phyloP scores from a whole-genome alignment of 2,888 invertebrate species.

The Synanthedon tipuliformis region DNA sequence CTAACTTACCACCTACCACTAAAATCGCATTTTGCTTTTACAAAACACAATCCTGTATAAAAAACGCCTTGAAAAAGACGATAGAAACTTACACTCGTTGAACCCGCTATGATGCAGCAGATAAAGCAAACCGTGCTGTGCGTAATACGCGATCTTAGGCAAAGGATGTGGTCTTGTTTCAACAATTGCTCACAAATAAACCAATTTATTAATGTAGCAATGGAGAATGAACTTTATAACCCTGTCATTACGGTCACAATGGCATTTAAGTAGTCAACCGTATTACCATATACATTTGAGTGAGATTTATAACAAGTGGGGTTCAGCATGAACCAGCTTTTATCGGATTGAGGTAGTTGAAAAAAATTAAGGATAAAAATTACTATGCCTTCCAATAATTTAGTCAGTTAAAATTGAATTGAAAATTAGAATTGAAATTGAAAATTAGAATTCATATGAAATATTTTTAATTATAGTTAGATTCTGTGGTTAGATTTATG shows the following conservation, averaged over 20 bases:
- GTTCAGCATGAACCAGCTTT: slow-evolving; percentile 29
- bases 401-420: too few species aligned
- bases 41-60: too few species aligned
- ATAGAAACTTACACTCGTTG: too few species aligned
- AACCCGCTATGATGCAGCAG: too few species aligned
- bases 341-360: slow-evolving; percentile 14
- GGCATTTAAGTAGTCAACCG: slow-evolving; percentile 13
- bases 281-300: slow-evolving; percentile 15
- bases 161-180: slow-evolving; percentile 26
- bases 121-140: background rate
- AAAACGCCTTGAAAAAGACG: too few species aligned
- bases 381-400: too few species aligned
- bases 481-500: too few species aligned
- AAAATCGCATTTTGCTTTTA: too few species aligned
- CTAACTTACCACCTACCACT: too few species aligned
- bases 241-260: slow-evolving; percentile 11
- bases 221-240: slow-evolving; percentile 19
- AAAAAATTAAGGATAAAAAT: background rate
- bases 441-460: too few species aligned
- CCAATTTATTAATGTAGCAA: slow-evolving; percentile 21
- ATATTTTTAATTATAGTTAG: too few species aligned
- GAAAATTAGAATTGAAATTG: too few species aligned
- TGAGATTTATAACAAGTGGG: slow-evolving; percentile 34
- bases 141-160: background rate
- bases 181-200: slow-evolving; percentile 23